Percentiles rank a stretch among this genome's conserved stretches.
These are phyloP conservation scores for Buphagus erythrorhynchus DNA, from an alignment of 2,797 vertebrate species.

Conservation along the genomic window DNA sequence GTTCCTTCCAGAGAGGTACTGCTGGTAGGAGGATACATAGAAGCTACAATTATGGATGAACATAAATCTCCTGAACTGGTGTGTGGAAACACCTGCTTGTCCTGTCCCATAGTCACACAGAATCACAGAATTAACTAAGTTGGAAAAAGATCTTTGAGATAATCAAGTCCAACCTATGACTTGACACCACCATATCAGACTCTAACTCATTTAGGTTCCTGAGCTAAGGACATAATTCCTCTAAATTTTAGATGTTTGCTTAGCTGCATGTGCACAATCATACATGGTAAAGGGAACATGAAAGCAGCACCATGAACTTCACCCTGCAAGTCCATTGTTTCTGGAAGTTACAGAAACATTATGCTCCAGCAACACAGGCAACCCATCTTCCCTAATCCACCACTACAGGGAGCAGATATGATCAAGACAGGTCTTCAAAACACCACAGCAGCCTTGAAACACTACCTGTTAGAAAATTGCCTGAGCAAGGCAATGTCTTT, in stretches of 20 bases:
- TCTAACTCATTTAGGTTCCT: neutral
- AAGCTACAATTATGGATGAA: neutral
- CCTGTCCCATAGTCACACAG: neutral
- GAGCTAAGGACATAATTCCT: neutral
- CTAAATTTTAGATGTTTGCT: neutral
- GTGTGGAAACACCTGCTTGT: neutral
- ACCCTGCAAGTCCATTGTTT: neutral
- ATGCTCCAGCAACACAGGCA: neutral
- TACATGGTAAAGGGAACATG: neutral
- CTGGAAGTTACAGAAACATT: neutral
- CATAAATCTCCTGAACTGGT: neutral
- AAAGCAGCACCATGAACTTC: neutral
- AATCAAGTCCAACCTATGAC: neutral
- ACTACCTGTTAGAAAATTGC: neutral
- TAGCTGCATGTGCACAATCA: neutral
- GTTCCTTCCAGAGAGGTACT: neutral
- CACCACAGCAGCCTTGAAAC: neutral
- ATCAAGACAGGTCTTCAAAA: neutral
- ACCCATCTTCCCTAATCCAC: neutral
- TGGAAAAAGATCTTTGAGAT: neutral
- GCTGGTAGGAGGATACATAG: neutral
- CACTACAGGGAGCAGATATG: fast-evolving
- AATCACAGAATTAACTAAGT: neutral
- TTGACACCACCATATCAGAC: neutral
- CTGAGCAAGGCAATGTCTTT: neutral